These are phyloP conservation scores for Lagocephalus sceleratus DNA, from an alignment of 2,797 vertebrate species.

Conservation along the genomic window DNA sequence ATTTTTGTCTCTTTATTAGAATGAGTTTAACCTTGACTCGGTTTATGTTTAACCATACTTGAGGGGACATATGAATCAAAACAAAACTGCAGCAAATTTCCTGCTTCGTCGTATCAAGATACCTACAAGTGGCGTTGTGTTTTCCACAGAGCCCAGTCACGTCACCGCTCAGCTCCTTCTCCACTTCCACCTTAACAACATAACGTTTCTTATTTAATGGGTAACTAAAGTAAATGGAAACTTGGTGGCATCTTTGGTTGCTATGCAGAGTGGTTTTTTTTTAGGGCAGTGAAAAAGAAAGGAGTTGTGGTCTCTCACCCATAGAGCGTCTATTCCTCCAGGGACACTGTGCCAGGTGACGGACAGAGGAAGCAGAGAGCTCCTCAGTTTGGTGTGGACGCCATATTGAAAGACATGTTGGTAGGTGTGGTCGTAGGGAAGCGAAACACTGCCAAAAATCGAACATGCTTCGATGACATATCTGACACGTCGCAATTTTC, in stretches of 20 bases:
- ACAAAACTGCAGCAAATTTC: not conserved
- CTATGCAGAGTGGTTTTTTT: not conserved
- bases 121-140: conserved; percentile 36
- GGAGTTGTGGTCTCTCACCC: conserved; percentile 63
- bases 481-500: too few relatives aligned
- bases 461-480: not conserved
- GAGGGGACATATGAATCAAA: too few relatives aligned
- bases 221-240: too few relatives aligned
- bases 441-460: conserved; percentile 60
- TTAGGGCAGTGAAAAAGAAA: not conserved
- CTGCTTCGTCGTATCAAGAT: not conserved
- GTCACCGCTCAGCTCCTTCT: conserved; percentile 46
- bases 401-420: conserved; percentile 79
- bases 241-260: not conserved
- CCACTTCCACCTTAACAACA: conserved; percentile 59
- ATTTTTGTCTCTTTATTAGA: too few relatives aligned
- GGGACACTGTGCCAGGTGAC: conserved; percentile 72
- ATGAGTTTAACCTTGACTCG: too few relatives aligned
- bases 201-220: not conserved
- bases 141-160: conserved; percentile 70
- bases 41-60: too few relatives aligned
- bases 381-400: conserved; percentile 70
- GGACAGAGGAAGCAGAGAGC: conserved; percentile 72
- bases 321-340: conserved; percentile 62
- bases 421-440: conserved; percentile 81